Evolutionary conservation across 1,140 invertebrate genomes (phyloP).

Genomic region (silkworm (Bombyx mori)): ASM3026992v2 NC_085131.1:9037001-9037500

Average conservation of each 20-base stretch:
- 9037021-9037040: slow-evolving; percentile 92
- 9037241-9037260: too few species aligned
- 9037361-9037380: slow-evolving; percentile 61
- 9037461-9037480: slow-evolving; percentile 21
- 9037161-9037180: too few species aligned
- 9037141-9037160: too few species aligned
- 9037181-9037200: too few species aligned
- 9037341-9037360: too few species aligned
- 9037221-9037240: too few species aligned
- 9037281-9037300: too few species aligned
- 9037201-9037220: too few species aligned
- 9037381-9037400: slow-evolving; percentile 75
- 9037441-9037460: slow-evolving; percentile 72
- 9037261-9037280: too few species aligned
- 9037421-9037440: slow-evolving; percentile 83
- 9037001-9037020: slow-evolving; percentile 96
- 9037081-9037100: slow-evolving; percentile 90
- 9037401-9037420: slow-evolving; percentile 80
- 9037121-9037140: slow-evolving; percentile 67
- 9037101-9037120: slow-evolving; percentile 87
- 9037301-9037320: too few species aligned
- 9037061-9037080: slow-evolving; percentile 96
- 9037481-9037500: slow-evolving; percentile 6
- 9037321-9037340: too few species aligned
- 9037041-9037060: slow-evolving; percentile 98